phyloP scores from a whole-genome alignment of 2,113 vertebrate genomes.

The Ibidorhyncha struthersii region DNA sequence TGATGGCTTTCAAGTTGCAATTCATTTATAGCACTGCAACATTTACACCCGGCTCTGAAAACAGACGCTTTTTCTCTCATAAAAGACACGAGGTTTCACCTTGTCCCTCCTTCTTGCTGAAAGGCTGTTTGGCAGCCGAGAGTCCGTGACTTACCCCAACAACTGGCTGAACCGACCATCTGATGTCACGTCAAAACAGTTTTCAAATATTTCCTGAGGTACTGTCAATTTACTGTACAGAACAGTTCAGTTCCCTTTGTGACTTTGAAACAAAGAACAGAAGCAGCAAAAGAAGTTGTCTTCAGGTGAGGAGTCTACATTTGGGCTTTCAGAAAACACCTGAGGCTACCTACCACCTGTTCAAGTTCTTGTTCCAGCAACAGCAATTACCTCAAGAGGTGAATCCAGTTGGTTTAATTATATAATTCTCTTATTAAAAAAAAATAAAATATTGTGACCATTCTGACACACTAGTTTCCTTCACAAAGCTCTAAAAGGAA shows the following conservation, averaged over 20 bases:
- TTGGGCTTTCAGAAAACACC: background rate
- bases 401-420: background rate
- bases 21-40: background rate
- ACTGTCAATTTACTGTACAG: background rate
- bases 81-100: background rate
- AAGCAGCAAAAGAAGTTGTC: background rate
- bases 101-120: background rate
- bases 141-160: background rate
- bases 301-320: background rate
- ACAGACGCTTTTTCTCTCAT: background rate
- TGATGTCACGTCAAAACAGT: background rate
- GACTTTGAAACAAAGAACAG: background rate
- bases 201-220: background rate
- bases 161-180: background rate
- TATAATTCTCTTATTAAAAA: background rate
- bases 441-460: background rate
- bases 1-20: background rate
- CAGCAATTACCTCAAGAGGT: background rate
- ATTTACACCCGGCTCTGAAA: background rate
- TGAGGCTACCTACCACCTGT: background rate
- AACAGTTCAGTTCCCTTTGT: background rate
- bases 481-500: background rate
- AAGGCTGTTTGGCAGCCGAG: background rate
- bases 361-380: background rate
- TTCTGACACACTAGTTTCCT: background rate